Base-by-base conservation (phyloP, 1,140 invertebrate species). In the Drosophila baimaii region DNA sequence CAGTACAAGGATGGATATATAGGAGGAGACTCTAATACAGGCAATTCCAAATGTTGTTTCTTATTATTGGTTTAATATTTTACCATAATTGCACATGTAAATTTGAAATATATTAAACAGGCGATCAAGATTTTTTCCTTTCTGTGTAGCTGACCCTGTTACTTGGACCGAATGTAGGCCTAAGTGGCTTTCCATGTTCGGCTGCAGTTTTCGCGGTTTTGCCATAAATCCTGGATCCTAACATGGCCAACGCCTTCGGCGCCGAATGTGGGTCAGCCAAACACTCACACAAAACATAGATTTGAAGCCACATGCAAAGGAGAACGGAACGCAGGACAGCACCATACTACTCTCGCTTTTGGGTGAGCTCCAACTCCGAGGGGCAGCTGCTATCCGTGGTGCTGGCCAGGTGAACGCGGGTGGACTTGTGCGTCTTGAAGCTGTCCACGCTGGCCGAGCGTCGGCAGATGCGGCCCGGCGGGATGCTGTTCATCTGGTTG, bases 181-280 rank as follows among this genome's bases (percentile, higher is more conserved):
- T 83, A 88, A 88, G 84, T 89, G 84, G 73, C 47, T 89, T 89
- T 89, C 77, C 77, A 89, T 89, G 84, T 88, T 89, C 63, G 84
- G 64, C 70, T 88, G 84, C 84, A 88, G 69, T 88, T 89, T 56
- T 68, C 51, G 69, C 61, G 41, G 44, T 59, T 52, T 44, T 10
- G 37, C 61, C 77, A 81, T 89, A 89, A 89, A 89, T 89, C 85
- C 61, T 54, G 31, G 9, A 33, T 44, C 47, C 63, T 63, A 83
- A 88, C 73, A 70, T 43, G 46, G 51, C 57, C 63, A 37, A 58
- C 62, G 59, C 57, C 58, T 59, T 58, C n/a, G 49, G 31, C 49
- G 19, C 49, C 59, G 61, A 77, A 77, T 70, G 35, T 77, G 57
- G 73, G 75, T 77, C 73, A 77, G 33, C n/a, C 15, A 4, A 15